Percentiles rank a stretch among this genome's conserved stretches.
phyloP scores from a whole-genome alignment of 2,797 vertebrate species.

The Podarcis lilfordi region DNA sequence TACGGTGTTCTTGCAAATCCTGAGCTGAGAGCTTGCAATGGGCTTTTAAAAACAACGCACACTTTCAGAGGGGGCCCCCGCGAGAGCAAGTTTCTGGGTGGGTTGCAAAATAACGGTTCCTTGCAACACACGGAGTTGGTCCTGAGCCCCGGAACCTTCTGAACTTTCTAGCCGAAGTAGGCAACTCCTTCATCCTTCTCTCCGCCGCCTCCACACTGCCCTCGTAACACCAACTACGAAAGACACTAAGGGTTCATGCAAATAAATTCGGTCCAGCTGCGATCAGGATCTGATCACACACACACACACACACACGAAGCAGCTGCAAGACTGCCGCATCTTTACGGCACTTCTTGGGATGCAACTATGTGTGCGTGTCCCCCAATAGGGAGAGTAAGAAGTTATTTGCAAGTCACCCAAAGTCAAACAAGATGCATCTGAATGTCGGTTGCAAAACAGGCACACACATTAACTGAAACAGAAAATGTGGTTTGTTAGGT shows the following conservation, averaged over 20 bases:
- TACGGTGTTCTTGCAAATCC: neutral
- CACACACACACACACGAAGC: too few species aligned
- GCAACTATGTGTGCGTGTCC: too few species aligned
- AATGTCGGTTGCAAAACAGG: conserved; percentile 51
- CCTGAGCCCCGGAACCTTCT: neutral
- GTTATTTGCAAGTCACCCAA: neutral
- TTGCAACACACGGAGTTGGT: too few species aligned
- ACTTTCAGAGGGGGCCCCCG: too few species aligned
- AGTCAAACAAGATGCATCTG: neutral
- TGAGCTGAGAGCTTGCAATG: neutral
- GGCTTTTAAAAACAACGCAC: neutral
- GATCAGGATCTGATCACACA: neutral
- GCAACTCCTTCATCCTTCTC: too few species aligned
- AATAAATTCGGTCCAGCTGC: neutral
- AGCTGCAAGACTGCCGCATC: too few species aligned
- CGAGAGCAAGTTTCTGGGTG: too few species aligned
- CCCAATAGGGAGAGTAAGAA: neutral
- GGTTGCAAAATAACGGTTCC: too few species aligned
- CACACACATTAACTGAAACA: conserved; percentile 61
- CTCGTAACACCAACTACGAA: neutral
- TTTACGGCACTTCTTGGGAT: too few species aligned
- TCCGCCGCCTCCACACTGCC: neutral
- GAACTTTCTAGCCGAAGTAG: neutral
- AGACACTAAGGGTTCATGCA: neutral
- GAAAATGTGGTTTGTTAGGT: conserved; percentile 47